phyloP scores from a whole-genome alignment of 2,888 invertebrate genomes.

The Lasioglossum villosulum region DNA sequence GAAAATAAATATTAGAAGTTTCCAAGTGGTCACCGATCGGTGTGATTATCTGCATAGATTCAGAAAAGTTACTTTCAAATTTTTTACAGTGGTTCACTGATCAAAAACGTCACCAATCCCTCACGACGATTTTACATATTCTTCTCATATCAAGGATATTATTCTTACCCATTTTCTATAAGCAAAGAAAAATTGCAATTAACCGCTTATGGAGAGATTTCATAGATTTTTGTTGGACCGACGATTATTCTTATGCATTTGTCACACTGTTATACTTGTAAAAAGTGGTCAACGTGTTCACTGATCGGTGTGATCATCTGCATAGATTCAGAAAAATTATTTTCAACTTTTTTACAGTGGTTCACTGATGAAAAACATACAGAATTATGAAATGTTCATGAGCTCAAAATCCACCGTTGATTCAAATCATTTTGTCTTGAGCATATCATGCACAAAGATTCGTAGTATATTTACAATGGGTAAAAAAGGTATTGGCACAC shows the following conservation, averaged over 20 bases:
- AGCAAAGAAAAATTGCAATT: not conserved
- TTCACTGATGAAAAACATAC: not conserved
- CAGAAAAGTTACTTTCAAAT: no score
- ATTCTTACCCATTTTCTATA: not conserved
- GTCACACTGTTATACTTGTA: not conserved
- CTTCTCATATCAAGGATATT: not conserved
- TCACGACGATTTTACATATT: not conserved
- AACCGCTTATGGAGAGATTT: not conserved
- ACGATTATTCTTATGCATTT: not conserved
- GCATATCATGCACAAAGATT: not conserved
- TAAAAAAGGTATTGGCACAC: no score
- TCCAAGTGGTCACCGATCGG: not conserved
- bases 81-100: no score
- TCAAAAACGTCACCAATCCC: not conserved
- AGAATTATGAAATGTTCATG: not conserved
- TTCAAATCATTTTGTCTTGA: not conserved
- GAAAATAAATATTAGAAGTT: not conserved
- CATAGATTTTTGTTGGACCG: not conserved
- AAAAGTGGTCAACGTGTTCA: no score
- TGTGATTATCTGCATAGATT: not conserved
- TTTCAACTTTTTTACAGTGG: not conserved
- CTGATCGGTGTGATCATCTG: no score
- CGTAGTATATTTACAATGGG: not conserved
- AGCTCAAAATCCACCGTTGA: not conserved
- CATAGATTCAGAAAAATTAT: no score